Percentiles rank a stretch among this genome's conserved stretches.
Conservation (phyloP, 1,140 invertebrate species). For the Coenobita brevimanus region DNA sequence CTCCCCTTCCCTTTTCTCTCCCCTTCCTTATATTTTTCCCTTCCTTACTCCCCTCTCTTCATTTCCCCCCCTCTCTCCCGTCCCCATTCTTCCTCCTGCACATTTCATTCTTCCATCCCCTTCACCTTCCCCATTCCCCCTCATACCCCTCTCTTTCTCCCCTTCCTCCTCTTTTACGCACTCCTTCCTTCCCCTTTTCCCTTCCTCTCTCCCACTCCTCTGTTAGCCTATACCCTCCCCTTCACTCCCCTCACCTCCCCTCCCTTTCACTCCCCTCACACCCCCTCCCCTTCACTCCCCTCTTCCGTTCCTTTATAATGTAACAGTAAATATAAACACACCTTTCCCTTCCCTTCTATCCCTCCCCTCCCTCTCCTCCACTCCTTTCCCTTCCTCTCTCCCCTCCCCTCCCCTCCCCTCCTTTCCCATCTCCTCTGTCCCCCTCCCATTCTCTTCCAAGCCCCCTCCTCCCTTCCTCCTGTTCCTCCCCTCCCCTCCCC, state of each 20-base stretch:
- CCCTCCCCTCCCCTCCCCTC: neutral
- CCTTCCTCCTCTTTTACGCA: neutral
- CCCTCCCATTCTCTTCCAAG: neutral
- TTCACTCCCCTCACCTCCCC: neutral
- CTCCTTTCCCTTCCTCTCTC: neutral
- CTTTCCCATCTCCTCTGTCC: neutral
- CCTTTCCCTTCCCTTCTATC: neutral
- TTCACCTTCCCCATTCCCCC: neutral
- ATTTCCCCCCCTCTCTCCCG: no score
- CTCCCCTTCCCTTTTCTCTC: no score
- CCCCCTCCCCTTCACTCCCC: no score
- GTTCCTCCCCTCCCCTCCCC: neutral
- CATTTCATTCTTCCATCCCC: no score
- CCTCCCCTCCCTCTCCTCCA: neutral
- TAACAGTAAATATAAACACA: no score
- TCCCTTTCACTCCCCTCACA: neutral
- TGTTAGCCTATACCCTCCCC: neutral
- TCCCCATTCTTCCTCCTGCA: no score
- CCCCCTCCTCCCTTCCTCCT: neutral
- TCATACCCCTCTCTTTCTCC: neutral
- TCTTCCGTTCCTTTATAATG: no score
- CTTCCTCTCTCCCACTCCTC: neutral
- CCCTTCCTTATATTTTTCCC: no score
- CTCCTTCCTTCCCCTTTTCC: neutral
- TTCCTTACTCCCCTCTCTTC: no score